A percentile compares a stretch with the other conserved stretches of the same genome.
Conservation (phyloP, 2,888 invertebrate genomes). For the Conomelus anceps region DNA sequence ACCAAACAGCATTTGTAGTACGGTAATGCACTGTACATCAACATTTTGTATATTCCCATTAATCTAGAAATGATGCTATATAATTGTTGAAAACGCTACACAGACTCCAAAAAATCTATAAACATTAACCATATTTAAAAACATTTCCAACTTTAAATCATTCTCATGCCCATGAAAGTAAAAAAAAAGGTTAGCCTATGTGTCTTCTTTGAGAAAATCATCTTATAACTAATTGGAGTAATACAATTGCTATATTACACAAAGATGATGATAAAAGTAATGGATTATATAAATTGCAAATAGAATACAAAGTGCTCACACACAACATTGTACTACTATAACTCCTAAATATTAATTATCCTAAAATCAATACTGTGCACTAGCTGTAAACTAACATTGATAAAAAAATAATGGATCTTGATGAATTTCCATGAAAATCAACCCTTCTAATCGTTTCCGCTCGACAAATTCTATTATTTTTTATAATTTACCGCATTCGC, state of each 20-base stretch:
- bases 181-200: too few species aligned
- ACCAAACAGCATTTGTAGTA: too few species aligned
- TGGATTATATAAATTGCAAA: not conserved
- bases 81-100: too few species aligned
- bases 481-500: too few species aligned
- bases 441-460: not conserved
- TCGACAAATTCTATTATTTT: too few species aligned
- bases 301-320: not conserved
- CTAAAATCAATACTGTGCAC: not conserved
- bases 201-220: not conserved
- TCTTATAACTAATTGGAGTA: not conserved
- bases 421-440: not conserved
- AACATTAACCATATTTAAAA: too few species aligned
- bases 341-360: not conserved
- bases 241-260: not conserved
- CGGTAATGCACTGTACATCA: too few species aligned
- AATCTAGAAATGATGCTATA: too few species aligned
- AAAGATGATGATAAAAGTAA: not conserved
- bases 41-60: too few species aligned
- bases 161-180: too few species aligned
- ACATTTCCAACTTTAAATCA: too few species aligned
- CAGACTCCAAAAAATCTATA: too few species aligned
- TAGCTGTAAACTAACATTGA: not conserved
- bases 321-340: not conserved
- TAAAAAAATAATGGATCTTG: not conserved